These are phyloP conservation scores for Andricus curvator DNA, from an alignment of 2,888 invertebrate genomes.

Conservation along the genomic window DNA sequence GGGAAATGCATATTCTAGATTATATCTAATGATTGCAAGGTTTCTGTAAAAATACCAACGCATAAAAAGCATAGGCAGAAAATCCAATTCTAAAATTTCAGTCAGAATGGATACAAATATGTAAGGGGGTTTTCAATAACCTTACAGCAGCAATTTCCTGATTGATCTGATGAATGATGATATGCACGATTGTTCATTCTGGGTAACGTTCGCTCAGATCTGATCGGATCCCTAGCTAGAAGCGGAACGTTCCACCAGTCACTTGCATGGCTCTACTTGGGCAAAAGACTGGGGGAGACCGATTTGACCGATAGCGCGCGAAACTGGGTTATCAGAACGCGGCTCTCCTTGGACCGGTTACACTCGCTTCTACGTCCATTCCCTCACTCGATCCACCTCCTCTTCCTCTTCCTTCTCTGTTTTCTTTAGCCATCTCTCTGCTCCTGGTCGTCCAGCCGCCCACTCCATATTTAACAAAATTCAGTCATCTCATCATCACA, in stretches of 20 bases:
- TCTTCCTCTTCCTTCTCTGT: slow-evolving; percentile 53
- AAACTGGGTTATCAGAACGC: slow-evolving; percentile 76
- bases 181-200: not conserved
- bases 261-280: slow-evolving; percentile 63
- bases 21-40: no score
- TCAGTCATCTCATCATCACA: not conserved
- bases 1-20: no score
- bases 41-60: no score
- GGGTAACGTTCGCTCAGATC: not conserved
- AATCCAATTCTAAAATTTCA: no score
- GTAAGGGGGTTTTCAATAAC: no score
- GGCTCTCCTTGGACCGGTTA: slow-evolving; percentile 74
- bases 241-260: slow-evolving; percentile 43
- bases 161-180: not conserved
- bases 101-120: no score
- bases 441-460: slow-evolving; percentile 43
- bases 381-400: slow-evolving; percentile 57
- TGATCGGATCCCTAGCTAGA: not conserved
- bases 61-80: no score
- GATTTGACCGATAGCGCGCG: slow-evolving; percentile 70
- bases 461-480: slow-evolving; percentile 7
- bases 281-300: slow-evolving; percentile 63
- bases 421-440: slow-evolving; percentile 51
- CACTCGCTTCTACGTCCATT: slow-evolving; percentile 57
- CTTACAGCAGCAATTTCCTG: no score